These are phyloP conservation scores for Lasioglossum leucozonium DNA, from an alignment of 2,888 invertebrate species.

Conservation along the genomic window DNA sequence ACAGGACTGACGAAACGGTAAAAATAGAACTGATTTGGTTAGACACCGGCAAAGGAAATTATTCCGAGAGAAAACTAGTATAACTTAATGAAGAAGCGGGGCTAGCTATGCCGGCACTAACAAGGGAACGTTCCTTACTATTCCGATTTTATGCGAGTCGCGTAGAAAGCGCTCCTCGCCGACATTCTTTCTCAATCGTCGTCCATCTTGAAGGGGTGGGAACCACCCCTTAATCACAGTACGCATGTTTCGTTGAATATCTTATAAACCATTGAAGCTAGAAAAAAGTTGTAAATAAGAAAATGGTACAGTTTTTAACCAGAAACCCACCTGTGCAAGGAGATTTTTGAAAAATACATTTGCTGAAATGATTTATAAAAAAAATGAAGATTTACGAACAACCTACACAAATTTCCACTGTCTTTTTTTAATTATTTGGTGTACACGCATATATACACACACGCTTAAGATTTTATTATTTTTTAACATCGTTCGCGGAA, in stretches of 20 bases:
- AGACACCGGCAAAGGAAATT: neutral
- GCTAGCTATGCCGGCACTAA: neutral
- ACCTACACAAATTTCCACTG: neutral
- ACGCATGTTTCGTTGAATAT: neutral
- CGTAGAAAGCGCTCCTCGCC: neutral
- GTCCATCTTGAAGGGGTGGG: neutral
- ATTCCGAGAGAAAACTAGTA: constrained; percentile 9
- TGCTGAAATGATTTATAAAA: neutral
- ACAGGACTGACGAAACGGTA: neutral
- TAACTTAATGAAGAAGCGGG: neutral
- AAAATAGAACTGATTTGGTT: constrained; percentile 9
- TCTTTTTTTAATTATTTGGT: neutral
- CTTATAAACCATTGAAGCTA: neutral
- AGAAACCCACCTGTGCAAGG: neutral
- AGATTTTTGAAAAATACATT: neutral
- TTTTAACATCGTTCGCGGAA: neutral
- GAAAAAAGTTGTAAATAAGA: neutral
- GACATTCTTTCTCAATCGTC: neutral
- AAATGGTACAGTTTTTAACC: neutral
- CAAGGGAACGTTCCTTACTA: neutral
- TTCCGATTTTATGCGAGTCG: neutral
- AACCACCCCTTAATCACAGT: neutral
- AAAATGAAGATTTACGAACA: neutral
- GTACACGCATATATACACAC: too few relatives aligned
- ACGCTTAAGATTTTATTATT: neutral